Evolutionary conservation across 2,888 invertebrate species (phyloP).

Genomic region (Dasysyrphus albostriatus): DNA sequence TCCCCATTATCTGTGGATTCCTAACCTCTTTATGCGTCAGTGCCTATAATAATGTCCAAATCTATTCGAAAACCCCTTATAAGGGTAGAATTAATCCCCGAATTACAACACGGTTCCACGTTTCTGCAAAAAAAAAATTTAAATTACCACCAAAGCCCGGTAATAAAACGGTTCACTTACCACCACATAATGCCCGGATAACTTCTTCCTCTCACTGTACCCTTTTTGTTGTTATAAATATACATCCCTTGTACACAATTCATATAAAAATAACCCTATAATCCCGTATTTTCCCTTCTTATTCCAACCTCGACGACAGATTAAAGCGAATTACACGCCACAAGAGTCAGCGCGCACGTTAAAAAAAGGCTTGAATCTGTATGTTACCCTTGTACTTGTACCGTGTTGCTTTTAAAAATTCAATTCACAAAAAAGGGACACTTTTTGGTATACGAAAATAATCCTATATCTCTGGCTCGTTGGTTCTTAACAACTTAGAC

Average conservation of each 20-base stretch:
- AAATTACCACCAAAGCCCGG: conserved; percentile 55
- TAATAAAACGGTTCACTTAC: conserved; percentile 67
- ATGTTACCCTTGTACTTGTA: conserved; percentile 5
- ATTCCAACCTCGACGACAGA: conserved; percentile 53
- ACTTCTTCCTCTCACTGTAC: conserved; percentile 45
- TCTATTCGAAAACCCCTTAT: background rate
- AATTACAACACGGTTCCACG: conserved; percentile 45
- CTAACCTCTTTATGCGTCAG: conserved; percentile 17
- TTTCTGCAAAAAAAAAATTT: conserved; percentile 21
- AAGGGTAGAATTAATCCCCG: conserved; percentile 44
- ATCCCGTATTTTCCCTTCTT: conserved; percentile 42
- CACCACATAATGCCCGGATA: conserved; percentile 56
- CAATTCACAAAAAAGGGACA: conserved; percentile 31
- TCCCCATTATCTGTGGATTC: background rate
- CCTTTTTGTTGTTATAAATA: conserved; percentile 27
- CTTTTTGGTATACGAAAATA: background rate
- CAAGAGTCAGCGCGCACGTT: conserved; percentile 38
- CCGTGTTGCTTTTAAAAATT: conserved; percentile 40
- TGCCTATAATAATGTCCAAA: conserved; percentile 8
- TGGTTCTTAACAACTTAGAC: conserved; percentile 28
- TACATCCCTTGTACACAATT: conserved; percentile 24
- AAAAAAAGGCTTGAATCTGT: conserved; percentile 37
- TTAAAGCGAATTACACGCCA: conserved; percentile 68
- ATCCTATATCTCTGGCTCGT: conserved; percentile 3
- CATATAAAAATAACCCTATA: conserved; percentile 58